Evolutionary conservation across 2,113 vertebrate genomes (phyloP).

Genomic region (Ramphastos sulfuratus): DNA sequence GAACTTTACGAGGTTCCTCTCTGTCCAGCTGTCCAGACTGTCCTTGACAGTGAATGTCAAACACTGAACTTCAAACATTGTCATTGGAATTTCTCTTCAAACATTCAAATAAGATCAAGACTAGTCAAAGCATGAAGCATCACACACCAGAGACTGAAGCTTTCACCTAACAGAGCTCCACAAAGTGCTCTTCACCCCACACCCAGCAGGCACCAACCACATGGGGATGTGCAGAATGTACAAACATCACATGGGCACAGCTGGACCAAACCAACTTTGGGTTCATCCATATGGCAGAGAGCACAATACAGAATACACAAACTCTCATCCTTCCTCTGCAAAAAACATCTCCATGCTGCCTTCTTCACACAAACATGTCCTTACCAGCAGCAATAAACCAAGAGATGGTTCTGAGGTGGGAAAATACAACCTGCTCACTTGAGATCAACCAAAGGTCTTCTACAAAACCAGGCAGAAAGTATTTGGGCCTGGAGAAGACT

Average conservation of each 20-base stretch:
- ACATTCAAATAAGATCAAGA: fast-evolving
- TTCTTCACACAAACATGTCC: neutral
- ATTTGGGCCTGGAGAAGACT: too few relatives aligned
- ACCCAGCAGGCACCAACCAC: fast-evolving
- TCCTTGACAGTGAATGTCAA: too few relatives aligned
- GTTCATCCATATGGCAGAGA: neutral
- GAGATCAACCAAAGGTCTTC: neutral
- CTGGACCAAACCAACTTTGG: neutral
- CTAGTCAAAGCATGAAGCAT: fast-evolving
- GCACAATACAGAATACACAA: neutral
- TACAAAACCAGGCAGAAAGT: too few relatives aligned
- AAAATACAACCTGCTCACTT: neutral
- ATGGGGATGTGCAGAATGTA: fast-evolving
- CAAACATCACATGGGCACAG: fast-evolving
- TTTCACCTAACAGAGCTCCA: fast-evolving
- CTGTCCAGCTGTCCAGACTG: too few relatives aligned
- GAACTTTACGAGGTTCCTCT: too few relatives aligned
- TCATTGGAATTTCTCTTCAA: neutral
- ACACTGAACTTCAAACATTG: too few relatives aligned
- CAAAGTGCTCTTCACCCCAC: neutral
- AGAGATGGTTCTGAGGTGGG: neutral
- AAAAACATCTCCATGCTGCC: fast-evolving
- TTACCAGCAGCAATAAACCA: neutral
- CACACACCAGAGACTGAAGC: fast-evolving
- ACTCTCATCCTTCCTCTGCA: neutral